Base-by-base conservation (phyloP, 2,113 vertebrate species). In the Paramormyrops kingsleyae region DNA sequence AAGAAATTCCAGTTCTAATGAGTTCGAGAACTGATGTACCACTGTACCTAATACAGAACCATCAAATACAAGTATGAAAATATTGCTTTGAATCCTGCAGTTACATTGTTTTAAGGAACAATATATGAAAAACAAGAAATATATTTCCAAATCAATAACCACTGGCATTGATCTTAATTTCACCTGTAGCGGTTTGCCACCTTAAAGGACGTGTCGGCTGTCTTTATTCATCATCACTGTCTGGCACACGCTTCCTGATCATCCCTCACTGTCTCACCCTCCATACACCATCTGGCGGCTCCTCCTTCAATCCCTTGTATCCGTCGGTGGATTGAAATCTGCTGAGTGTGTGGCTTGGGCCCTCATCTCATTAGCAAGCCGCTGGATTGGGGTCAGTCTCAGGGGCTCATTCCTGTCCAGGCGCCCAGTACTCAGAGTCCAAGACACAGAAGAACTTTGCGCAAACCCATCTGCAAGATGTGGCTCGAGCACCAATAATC, bases 271-370 rank as follows among this genome's bases (percentile, higher is more conserved):
- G 10, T 47, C 83, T 86, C 90, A 44, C 88, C 89, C 90, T 56
- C 0, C 42, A 85, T 92, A 87, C 90, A 90, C 94, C 95, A 95
- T 95, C 94, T 96, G 94, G 92, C 93, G 87, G 90, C 92, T 92
- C 52, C 49, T 7, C 47, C 35, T 92, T 49, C 92, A 77, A 42
- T 53, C 62, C 35, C 46, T 17, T 39, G 46, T 24, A 2, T 47
- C 52, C 44, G 53, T 59, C 83, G 35, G 8, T 91, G 93, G 95
- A 95, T 95, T 95, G 94, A 83, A 95, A 95, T 93, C 83, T 94
- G 95, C 95, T 96, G 93, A 96, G 93, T 92, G 49, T 91, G 91
- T 70, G 50, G 19, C 70, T 90, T 91, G 93, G 94, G 95, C 90
- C 53, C 74, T 93, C 89, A 89, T 93, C 89, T 88, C 91, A 91